A percentile compares a stretch with the other conserved stretches of the same genome.
Evolutionary conservation across 2,113 vertebrate species (phyloP).

Genomic region (Parus major): DNA sequence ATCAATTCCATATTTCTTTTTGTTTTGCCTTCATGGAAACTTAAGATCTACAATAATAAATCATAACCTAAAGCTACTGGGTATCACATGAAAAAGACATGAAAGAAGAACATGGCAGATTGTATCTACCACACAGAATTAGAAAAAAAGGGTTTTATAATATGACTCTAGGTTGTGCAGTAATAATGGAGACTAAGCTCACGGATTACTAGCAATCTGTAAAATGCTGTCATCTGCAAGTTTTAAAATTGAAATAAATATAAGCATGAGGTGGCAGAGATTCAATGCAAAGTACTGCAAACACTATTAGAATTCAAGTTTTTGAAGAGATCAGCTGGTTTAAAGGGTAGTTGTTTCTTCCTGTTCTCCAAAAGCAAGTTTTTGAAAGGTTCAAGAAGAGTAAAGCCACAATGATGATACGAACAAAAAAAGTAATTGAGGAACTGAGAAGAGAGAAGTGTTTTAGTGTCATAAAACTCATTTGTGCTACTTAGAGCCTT

Average conservation of each 20-base stretch:
- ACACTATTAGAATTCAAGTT: background rate
- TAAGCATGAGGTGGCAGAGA: background rate
- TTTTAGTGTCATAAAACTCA: background rate
- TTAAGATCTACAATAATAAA: background rate
- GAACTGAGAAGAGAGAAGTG: background rate
- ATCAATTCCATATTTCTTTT: accelerated
- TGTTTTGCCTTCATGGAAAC: background rate
- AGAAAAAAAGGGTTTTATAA: background rate
- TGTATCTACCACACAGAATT: background rate
- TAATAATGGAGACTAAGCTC: background rate
- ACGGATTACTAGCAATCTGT: background rate
- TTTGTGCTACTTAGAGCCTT: background rate
- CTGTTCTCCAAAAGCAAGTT: background rate
- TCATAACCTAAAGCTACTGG: accelerated
- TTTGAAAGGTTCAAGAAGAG: background rate
- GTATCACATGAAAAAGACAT: background rate
- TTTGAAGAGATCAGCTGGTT: background rate
- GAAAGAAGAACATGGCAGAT: background rate
- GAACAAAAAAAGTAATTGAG: background rate
- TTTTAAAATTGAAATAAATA: background rate
- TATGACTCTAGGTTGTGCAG: background rate
- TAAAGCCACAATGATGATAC: background rate
- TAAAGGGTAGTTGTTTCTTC: background rate
- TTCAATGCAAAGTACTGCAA: background rate
- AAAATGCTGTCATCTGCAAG: background rate